Evolutionary conservation across 2,797 vertebrate genomes (phyloP), one percentile per base, ranked within the genome.

Genomic region (Platyrinchus mystaceus): DNA sequence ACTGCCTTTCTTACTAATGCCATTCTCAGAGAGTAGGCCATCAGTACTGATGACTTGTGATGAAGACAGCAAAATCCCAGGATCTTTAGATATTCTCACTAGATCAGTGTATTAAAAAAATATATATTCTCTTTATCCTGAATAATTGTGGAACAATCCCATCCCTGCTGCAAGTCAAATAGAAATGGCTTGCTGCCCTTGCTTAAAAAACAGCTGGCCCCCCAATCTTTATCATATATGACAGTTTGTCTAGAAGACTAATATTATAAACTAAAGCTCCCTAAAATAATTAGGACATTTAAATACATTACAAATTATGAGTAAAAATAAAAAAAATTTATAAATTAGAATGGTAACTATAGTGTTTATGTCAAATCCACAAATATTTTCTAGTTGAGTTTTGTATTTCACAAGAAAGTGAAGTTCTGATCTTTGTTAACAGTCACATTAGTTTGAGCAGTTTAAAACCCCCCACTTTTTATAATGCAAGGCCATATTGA

Each of bases 201-300:
- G 71, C 47, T 80, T 55, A n/a, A 66, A 76, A 14, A 92, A 18
- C 4, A 56, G 44, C 32, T 52, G 21, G 14, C n/a, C 6, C 24
- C 18, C 46, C 8, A 77, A 2, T 52, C n/a, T 37, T 63, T n/a
- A 11, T 20, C 44, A n/a, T 28, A 49, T 8, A 6, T 1, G 26
- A 36, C 3, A 6, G 4, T 50, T 87, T 58, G 34, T 68, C 39
- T 59, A 15, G 1, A 74, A 83, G 13, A 0, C 0, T 50, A 32
- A 15, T 41, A 70, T 32, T 49, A 53, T 18, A 84, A 73, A 63
- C 24, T 64, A 80, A 63, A 60, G 14, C 39, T 49, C 39, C 37
- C 7, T 66, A 34, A 88, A 90, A n/a, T n/a, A 79, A 73, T 26
- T 6, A 12, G 16, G 14, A 84, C 4, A 39, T 32, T 30, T 13